Percentiles rank a stretch among this genome's conserved stretches.
Conservation (phyloP, 2,113 vertebrate genomes). For the Tinamus guttatus region DNA sequence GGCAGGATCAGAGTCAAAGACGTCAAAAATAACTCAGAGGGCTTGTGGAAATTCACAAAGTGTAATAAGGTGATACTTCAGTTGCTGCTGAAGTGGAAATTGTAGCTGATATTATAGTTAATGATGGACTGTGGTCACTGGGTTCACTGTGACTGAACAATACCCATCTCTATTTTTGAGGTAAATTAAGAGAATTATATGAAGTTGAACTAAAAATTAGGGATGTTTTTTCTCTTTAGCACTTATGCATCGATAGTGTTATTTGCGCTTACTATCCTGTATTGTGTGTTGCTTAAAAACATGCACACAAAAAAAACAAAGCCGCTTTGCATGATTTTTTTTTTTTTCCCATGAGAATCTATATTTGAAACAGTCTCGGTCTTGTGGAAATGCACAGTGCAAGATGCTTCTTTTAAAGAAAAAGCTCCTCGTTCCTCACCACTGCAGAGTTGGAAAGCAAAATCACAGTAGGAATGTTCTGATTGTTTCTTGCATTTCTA, state of each 20-base stretch:
- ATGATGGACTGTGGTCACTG: constrained; percentile 52
- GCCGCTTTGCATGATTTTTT: not conserved
- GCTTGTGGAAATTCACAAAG: constrained; percentile 64
- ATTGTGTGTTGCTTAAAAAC: not conserved
- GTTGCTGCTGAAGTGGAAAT: constrained; percentile 44
- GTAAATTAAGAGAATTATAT: constrained; percentile 2
- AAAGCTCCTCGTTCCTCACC: not conserved
- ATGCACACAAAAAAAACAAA: not conserved
- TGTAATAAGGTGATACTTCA: constrained; percentile 67
- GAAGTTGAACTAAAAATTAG: constrained; percentile 20
- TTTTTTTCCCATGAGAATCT: not conserved
- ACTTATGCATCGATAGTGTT: not conserved
- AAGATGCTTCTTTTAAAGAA: not conserved
- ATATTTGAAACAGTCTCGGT: constrained; percentile 12
- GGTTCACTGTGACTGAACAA: constrained; percentile 42
- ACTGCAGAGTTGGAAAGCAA: not conserved
- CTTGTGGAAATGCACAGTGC: not conserved
- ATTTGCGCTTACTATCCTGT: not conserved
- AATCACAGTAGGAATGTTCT: not conserved
- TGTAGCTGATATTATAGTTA: constrained; percentile 50
- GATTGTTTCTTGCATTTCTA: not conserved
- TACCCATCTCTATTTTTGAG: constrained; percentile 28
- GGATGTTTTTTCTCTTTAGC: not conserved
- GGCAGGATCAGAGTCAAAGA: constrained; percentile 57
- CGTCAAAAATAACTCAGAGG: constrained; percentile 68